Evolutionary conservation across 2,113 vertebrate genomes (phyloP), one percentile per base, ranked within the genome.

Genomic region (Regulus satrapa): DNA sequence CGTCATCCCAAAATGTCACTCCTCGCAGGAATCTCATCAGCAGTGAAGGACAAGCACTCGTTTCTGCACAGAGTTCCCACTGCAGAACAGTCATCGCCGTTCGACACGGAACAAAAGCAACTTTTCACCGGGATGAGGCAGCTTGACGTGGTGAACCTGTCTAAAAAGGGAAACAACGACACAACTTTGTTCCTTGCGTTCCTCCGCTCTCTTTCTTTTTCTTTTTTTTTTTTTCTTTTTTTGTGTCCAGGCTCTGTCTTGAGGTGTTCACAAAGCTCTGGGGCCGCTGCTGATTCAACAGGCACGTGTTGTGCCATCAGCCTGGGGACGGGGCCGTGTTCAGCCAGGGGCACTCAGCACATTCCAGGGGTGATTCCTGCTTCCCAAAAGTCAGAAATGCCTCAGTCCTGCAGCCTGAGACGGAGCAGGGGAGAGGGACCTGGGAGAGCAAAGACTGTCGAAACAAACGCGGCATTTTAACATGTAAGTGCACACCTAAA

Each of bases 1-100:
- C n/a, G 1, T 59, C 80, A 94, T 69, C 85, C 79, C 73, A 8
- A 93, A 92, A 88, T 87, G 85, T 83, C 78, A 90, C 40, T 83
- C 58, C 64, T 49, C 7, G 36, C 41, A 82, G 61, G 73, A 26
- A 66, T 77, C 43, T 85, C 68, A 28, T 20, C 68, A 63, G 41
- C 79, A 20, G 36, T 18, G 72, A 67, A 75, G 83, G 68, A 72
- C 75, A 61, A 38, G 62, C 51, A 32, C 18, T 68, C 21, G 64
- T 45, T 84, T 52, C 34, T 29, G 77, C 80, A 12, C 1, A 0
- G 49, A 41, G 52, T 32, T 78, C 58, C 51, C 76, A 18, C 20
- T 20, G 61, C 62, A 45, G 81, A 58, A 54, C 68, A 85, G 8
- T 73, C 71, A 54, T 6, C 34, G 25, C 76, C 49, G 45, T 5